Evolutionary conservation across 2,113 vertebrate species (phyloP).

Genomic region (Gasterosteus aculeatus): DNA sequence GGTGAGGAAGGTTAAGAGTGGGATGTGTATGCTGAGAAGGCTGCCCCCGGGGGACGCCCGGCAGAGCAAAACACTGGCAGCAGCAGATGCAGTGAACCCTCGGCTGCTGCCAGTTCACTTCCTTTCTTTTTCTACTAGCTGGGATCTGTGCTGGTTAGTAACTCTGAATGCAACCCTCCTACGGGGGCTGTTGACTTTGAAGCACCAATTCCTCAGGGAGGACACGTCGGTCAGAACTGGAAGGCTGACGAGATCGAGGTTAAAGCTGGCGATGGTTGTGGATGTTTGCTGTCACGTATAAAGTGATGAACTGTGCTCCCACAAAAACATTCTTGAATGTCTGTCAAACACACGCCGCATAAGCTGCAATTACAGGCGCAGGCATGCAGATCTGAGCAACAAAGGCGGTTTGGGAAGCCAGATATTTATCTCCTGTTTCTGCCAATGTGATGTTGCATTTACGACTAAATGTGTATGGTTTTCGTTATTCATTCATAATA

Average conservation of each 20-base stretch:
- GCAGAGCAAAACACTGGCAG: slow-evolving; percentile 41
- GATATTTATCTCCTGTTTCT: slow-evolving; percentile 25
- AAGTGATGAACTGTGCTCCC: slow-evolving; percentile 52
- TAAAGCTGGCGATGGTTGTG: slow-evolving; percentile 44
- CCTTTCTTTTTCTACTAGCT: slow-evolving; percentile 7
- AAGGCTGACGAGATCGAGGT: slow-evolving; percentile 49
- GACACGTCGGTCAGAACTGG: slow-evolving; percentile 49
- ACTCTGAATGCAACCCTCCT: slow-evolving; percentile 20
- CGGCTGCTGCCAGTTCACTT: slow-evolving; percentile 75
- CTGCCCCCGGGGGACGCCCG: slow-evolving; percentile 39
- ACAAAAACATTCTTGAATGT: slow-evolving; percentile 42
- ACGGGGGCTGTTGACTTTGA: not conserved
- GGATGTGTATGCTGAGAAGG: slow-evolving; percentile 71
- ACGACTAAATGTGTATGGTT: not conserved
- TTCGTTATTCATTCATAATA: not conserved
- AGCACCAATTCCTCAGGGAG: slow-evolving; percentile 53
- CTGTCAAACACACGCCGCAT: slow-evolving; percentile 54
- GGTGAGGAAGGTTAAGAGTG: slow-evolving; percentile 58
- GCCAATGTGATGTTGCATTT: not conserved
- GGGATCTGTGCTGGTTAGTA: slow-evolving; percentile 30
- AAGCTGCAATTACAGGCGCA: slow-evolving; percentile 52
- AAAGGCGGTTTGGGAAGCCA: slow-evolving; percentile 32
- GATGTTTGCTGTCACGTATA: slow-evolving; percentile 64
- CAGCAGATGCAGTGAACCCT: slow-evolving; percentile 68
- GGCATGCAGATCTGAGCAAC: slow-evolving; percentile 35